Evolutionary conservation across 2,888 invertebrate species (phyloP), one percentile per base, ranked within the genome.

Genomic region (Drosophila yooni): DNA sequence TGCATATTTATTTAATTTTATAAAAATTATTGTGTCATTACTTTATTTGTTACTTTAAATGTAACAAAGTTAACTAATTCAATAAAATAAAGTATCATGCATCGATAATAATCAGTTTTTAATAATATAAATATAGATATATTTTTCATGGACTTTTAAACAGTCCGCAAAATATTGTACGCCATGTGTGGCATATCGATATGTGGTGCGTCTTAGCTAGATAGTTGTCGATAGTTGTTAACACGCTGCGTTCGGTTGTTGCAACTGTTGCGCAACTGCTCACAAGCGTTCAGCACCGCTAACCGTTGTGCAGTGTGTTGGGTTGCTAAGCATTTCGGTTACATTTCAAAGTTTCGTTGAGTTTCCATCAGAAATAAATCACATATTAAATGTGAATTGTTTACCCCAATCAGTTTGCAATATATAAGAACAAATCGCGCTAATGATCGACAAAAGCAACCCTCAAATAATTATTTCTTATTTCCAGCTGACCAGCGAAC

Each of bases 401-500:
- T 31, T 15, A 10, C 15, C 13, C 0, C 3, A 29, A 69, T 53
- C 43, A 59, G 56, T 60, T 79, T 25, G 52, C 27, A 43, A 27
- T 5, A 11, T 40, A 7, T 15, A 36, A 13, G 66, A 53, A 69
- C 51, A 80, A 83, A 88, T 88, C 60, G 69, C 61, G 87, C 79
- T 79, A 86, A 88, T 88, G 89, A 83, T 89, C 77, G 68, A 56
- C 61, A 29, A 59, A 57, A 74, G 31, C 69, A 50, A 71, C 78
- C 76, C 77, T 59, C 2, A n/a, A n/a, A 56, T 56, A 40, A 31
- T 31, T 57, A 43, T 5, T 38, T n/a, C 38, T 6, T 31, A 36
- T 5, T 38, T n/a, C 46, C 5, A 36, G 50, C 46, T 67, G 66
- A 57, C 63, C 66, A 67, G 53, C 3, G 75, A 88, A 87, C 87